Evolutionary conservation across 2,888 invertebrate genomes (phyloP).

Genomic region (Macrophya alboannulata): DNA sequence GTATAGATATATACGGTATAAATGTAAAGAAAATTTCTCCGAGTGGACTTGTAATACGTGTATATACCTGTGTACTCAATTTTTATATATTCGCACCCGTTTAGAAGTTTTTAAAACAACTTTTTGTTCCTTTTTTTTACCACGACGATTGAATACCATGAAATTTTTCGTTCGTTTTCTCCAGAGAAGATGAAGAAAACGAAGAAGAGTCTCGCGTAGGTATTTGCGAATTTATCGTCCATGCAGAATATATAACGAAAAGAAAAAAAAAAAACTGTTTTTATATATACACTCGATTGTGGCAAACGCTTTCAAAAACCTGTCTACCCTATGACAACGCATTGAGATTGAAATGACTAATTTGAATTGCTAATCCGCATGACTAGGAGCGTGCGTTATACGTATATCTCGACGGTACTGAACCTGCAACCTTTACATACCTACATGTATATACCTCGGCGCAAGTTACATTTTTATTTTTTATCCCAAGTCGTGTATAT

Average conservation of each 20-base stretch:
- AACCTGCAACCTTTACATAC: conserved; percentile 18
- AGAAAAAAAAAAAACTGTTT: neutral
- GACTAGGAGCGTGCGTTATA: neutral
- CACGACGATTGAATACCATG: neutral
- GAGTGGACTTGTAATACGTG: neutral
- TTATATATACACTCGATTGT: neutral
- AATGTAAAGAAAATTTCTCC: neutral
- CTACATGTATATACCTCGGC: neutral
- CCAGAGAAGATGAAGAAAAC: neutral
- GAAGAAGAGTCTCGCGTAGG: neutral
- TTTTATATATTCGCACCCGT: neutral
- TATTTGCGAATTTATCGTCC: neutral
- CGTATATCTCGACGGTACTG: neutral
- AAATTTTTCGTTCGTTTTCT: neutral
- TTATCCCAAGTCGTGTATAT: neutral
- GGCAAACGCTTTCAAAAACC: conserved; percentile 18
- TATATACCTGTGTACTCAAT: neutral
- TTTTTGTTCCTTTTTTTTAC: too few relatives aligned
- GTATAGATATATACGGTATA: too few relatives aligned
- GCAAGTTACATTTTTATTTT: conserved; percentile 7
- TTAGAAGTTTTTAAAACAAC: neutral
- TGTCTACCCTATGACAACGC: conserved; percentile 32
- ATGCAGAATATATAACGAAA: neutral
- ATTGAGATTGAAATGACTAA: conserved; percentile 38
- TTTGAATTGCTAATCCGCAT: conserved; percentile 28